phyloP scores from a whole-genome alignment of 2,888 invertebrate genomes.

The Sminthurides aquaticus region DNA sequence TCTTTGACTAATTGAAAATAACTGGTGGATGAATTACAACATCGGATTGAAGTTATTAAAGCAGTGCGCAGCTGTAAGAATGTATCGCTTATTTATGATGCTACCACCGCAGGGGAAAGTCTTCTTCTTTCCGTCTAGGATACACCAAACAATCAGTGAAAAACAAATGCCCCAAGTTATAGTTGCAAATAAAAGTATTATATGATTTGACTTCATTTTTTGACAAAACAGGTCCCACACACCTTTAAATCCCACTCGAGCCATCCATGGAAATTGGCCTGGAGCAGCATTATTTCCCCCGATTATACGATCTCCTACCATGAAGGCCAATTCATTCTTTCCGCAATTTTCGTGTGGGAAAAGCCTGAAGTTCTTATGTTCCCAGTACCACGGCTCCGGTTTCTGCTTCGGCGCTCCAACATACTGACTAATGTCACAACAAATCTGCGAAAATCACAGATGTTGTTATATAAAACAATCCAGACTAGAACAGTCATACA shows the following conservation, averaged over 20 bases:
- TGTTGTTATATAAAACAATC: neutral
- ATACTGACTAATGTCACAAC: constrained; percentile 30
- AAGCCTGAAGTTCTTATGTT: constrained; percentile 28
- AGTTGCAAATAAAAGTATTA: no score
- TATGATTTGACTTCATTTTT: no score
- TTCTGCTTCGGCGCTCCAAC: constrained; percentile 19
- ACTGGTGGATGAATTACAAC: no score
- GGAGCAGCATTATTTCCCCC: constrained; percentile 26
- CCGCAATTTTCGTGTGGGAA: constrained; percentile 25
- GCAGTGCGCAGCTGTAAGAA: constrained; percentile 37
- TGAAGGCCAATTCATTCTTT: neutral
- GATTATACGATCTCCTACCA: constrained; percentile 25
- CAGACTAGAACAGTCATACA: neutral
- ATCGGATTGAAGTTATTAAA: constrained; percentile 27
- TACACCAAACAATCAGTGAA: no score
- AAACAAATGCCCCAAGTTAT: no score
- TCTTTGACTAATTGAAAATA: no score
- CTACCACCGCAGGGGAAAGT: constrained; percentile 30
- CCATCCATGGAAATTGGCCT: constrained; percentile 37
- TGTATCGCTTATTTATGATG: constrained; percentile 27
- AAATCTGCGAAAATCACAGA: constrained; percentile 24
- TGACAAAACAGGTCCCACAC: neutral
- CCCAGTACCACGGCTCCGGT: constrained; percentile 11
- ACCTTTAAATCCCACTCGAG: constrained; percentile 28
- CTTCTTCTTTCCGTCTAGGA: constrained; percentile 15